These are phyloP conservation scores for Notothenia rossii DNA, from an alignment of 2,113 vertebrate genomes.

Conservation along the genomic window DNA sequence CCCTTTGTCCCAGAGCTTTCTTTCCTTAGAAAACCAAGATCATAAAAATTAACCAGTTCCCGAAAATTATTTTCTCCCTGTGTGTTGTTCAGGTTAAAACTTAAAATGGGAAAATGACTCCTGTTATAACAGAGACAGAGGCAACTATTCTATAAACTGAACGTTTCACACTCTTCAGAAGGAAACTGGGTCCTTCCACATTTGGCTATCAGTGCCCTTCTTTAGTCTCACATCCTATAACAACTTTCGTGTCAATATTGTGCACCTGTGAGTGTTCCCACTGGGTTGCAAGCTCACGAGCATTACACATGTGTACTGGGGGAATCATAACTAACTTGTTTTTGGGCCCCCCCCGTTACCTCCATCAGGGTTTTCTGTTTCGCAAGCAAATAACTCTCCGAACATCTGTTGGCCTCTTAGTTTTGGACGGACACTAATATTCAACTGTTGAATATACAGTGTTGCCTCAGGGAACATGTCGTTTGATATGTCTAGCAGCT, in stretches of 20 bases:
- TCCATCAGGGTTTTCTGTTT: conserved; percentile 64
- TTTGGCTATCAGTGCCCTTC: conserved; percentile 33
- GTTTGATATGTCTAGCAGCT: background rate
- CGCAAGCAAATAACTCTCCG: conserved; percentile 54
- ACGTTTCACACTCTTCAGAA: conserved; percentile 25
- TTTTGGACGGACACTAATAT: conserved; percentile 4
- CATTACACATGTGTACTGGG: conserved; percentile 23
- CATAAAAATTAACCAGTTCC: background rate
- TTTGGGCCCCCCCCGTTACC: conserved; percentile 29
- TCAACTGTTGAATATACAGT: conserved; percentile 16
- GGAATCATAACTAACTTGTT: conserved; percentile 43
- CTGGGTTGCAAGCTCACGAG: conserved; percentile 21
- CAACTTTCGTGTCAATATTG: conserved; percentile 61
- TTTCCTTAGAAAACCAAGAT: background rate
- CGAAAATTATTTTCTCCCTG: background rate
- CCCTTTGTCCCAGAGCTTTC: background rate
- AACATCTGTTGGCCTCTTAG: conserved; percentile 59
- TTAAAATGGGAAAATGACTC: background rate
- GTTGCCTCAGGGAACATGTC: background rate
- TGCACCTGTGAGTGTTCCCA: conserved; percentile 79
- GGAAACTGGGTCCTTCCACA: conserved; percentile 36
- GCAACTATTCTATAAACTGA: background rate
- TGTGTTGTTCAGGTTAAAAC: background rate
- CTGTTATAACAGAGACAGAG: background rate
- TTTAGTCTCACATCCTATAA: conserved; percentile 51